Evolutionary conservation across 1,140 invertebrate species (phyloP), one percentile per base, ranked within the genome.

Genomic region (Drosophila albomicans): DNA sequence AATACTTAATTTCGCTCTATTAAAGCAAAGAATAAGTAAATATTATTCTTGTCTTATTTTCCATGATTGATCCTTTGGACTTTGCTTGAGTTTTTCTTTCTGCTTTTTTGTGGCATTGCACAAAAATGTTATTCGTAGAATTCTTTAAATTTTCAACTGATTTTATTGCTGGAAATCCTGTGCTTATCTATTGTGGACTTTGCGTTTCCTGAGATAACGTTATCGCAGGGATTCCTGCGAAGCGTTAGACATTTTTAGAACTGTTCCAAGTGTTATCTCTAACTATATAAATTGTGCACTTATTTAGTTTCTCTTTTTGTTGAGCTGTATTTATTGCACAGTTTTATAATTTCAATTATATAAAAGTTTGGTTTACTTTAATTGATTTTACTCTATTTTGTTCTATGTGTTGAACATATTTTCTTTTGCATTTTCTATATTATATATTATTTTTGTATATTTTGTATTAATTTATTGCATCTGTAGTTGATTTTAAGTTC

Each of bases 141-240:
- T 41, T 41, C 38, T 41, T 32, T 0, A 43, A 43, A 43, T n/a
- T 6, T 43, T 43, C n/a, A 43, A 43, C 11, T 43, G 41, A 43
- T 43, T 43, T 43, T 43, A 43, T 43, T 43, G n/a, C n/a, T 41
- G 11, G n/a, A 43, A 43, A 43, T 43, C 41, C 41, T 43, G 41
- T 13, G 41, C 41, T 43, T 43, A 43, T 43, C 41, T 43, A 5
- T 5, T 43, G 41, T 43, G 41, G 41, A 43, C 41, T 43, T 13
- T 43, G 5, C n/a, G 4, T 43, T 43, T 13, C n/a, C 41, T 43
- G n/a, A 3, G 46, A 49, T 49, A 49, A 49, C 16, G 46, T 49
- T 49, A 49, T 49, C 46, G 16, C 8, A 49, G 46, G 46, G 16
- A 49, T 49, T 20, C 8, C 16, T 20, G 16, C 1, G 3, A 7